Conservation (phyloP, 2,113 vertebrate species). For the Australoheros scitulus region DNA sequence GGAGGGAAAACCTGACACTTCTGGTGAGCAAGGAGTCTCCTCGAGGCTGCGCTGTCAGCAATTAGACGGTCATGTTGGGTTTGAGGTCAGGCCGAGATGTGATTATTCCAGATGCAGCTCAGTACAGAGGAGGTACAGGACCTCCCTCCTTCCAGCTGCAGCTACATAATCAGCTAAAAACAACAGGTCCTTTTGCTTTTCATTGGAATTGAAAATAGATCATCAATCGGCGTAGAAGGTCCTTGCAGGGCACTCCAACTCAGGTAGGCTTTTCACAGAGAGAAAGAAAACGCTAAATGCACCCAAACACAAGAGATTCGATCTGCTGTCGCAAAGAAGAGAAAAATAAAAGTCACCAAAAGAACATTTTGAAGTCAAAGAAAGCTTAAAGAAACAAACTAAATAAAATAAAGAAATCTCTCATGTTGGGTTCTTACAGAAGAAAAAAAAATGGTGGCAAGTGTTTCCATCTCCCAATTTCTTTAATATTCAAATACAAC, state of each 20-base stretch:
- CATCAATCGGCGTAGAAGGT: slow-evolving; percentile 67
- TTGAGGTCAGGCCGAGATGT: slow-evolving; percentile 2
- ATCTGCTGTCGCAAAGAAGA: slow-evolving; percentile 80
- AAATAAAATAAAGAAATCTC: slow-evolving; percentile 70
- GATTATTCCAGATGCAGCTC: background rate
- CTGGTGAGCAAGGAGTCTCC: background rate
- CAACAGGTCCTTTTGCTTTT: slow-evolving; percentile 74
- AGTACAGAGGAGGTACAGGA: background rate
- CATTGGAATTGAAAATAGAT: slow-evolving; percentile 70
- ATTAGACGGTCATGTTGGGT: background rate
- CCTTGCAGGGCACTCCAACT: slow-evolving; percentile 72
- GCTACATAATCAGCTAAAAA: slow-evolving; percentile 65
- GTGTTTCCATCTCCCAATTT: slow-evolving; percentile 54
- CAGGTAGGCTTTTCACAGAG: slow-evolving; percentile 75
- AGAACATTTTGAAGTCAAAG: slow-evolving; percentile 70
- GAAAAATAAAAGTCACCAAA: slow-evolving; percentile 54
- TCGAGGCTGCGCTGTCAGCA: background rate
- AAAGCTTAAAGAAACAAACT: slow-evolving; percentile 68
- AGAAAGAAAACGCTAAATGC: slow-evolving; percentile 77
- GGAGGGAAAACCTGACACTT: slow-evolving; percentile 15
- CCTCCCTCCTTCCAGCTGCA: slow-evolving; percentile 50
- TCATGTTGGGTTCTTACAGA: slow-evolving; percentile 57
- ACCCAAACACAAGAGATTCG: slow-evolving; percentile 83
- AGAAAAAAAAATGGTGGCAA: slow-evolving; percentile 32
- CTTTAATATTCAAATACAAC: slow-evolving; percentile 67